These are phyloP conservation scores for Papilio glaucus DNA, from an alignment of 1,140 invertebrate genomes.

Conservation along the genomic window DNA sequence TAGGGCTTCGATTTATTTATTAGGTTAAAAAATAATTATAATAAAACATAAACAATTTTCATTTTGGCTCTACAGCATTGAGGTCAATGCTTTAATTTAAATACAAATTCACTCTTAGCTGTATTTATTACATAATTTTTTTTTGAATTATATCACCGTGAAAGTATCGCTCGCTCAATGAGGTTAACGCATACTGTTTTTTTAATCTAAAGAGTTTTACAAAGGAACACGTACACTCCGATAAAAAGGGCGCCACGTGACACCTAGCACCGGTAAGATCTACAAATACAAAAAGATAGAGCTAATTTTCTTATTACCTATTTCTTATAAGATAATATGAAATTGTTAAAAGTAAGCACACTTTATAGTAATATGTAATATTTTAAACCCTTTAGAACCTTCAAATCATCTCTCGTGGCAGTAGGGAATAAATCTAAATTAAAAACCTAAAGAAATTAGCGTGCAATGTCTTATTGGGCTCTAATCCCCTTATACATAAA, in stretches of 20 bases:
- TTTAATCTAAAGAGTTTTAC: neutral
- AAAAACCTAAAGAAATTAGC: neutral
- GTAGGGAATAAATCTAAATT: too few relatives aligned
- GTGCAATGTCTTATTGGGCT: neutral
- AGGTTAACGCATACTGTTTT: neutral
- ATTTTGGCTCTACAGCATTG: neutral
- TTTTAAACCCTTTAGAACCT: too few relatives aligned
- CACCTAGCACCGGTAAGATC: too few relatives aligned
- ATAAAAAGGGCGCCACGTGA: too few relatives aligned
- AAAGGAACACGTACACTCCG: too few relatives aligned
- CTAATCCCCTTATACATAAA: neutral
- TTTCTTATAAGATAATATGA: too few relatives aligned
- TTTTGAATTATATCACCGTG: conserved; percentile 1
- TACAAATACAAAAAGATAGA: too few relatives aligned
- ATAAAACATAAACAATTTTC: neutral
- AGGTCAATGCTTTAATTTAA: conserved; percentile 10
- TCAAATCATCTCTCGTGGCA: too few relatives aligned
- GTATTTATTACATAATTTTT: conserved; percentile 5
- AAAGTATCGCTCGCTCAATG: neutral
- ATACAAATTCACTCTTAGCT: conserved; percentile 4
- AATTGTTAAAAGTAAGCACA: too few relatives aligned
- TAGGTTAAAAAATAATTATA: neutral
- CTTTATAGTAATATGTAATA: too few relatives aligned
- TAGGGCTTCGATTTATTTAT: neutral
- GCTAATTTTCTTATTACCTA: too few relatives aligned